Base-by-base conservation (phyloP, 2,888 invertebrate genomes). In the Pardosa pseudoannulata region DNA sequence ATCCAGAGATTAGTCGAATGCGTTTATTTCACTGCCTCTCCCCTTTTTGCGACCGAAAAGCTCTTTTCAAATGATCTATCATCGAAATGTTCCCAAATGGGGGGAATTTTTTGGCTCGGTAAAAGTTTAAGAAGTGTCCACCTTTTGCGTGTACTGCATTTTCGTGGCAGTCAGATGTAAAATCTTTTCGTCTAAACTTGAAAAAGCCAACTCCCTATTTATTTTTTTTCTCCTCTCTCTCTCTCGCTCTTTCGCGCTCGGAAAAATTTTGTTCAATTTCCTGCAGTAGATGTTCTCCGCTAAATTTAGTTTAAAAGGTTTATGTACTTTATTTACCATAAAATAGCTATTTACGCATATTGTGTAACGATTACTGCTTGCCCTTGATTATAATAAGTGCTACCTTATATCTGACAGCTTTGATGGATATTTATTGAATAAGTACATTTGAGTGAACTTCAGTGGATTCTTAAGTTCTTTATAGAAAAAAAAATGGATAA, bases 61-160 rank as follows among this genome's bases (percentile, higher is more conserved):
- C 23, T 23, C 56, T 56, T 56, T 56, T 56, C 56, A 23, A 56
- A 23, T 23, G 19, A 56, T 56, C 56, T 23, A 56, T 56, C 56
- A 56, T 56, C 56, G 56, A 56, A 56, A 23, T 23, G 11, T 23
- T 56, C 56, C n/a, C 56, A 56, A 56, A 56, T 23, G 56, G 23
- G 56, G 23, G 56, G 3, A 56, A 56, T 56, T 56, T 56, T 56
- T 56, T 56, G 56, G 56, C 16, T 23, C 56, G 23, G 56, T 23
- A 56, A 56, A 56, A 56, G 56, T 56, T 56, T 56, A 16, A 56
- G 65, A 70, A 70, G 39, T 70, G 39, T 70, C 70, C 36, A 39
- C 70, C 70, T 27, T 39, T 70, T 70, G 70, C 70, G 39, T 70
- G 70, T 70, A 27, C 70, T 27, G 27, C 39, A 39, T 70, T 32